These are phyloP conservation scores for Prosopocoilus inquinatus DNA, from an alignment of 2,888 invertebrate genomes.

Conservation along the genomic window DNA sequence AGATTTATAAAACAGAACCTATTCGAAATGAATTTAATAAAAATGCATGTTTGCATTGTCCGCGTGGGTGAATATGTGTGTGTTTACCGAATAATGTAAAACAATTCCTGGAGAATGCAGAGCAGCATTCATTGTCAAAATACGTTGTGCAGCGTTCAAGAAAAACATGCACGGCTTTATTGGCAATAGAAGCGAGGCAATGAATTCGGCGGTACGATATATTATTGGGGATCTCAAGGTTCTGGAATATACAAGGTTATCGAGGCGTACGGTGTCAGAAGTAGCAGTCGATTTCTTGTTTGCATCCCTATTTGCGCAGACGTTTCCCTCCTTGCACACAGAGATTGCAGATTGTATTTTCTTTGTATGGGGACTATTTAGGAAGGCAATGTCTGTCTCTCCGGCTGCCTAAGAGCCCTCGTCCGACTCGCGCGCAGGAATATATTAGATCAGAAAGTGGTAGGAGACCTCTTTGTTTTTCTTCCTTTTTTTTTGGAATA, in stretches of 20 bases:
- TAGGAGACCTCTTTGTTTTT: background rate
- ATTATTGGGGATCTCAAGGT: slow-evolving; percentile 2
- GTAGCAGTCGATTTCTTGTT: background rate
- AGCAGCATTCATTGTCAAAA: background rate
- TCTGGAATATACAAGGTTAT: slow-evolving; percentile 1
- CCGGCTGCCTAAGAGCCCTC: background rate
- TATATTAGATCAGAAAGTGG: background rate
- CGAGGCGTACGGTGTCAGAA: background rate
- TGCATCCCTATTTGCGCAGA: slow-evolving; percentile 1
- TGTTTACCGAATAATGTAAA: too few relatives aligned
- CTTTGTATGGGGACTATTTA: slow-evolving; percentile 3
- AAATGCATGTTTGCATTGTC: too few relatives aligned
- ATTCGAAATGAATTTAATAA: too few relatives aligned
- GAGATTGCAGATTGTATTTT: background rate
- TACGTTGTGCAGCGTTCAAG: background rate
- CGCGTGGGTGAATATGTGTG: too few relatives aligned
- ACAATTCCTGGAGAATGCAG: background rate
- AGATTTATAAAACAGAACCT: too few relatives aligned
- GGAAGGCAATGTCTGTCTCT: slow-evolving; percentile 1
- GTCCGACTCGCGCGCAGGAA: background rate
- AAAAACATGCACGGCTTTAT: background rate
- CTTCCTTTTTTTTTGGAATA: too few relatives aligned
- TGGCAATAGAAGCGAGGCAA: background rate
- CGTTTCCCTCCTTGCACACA: background rate
- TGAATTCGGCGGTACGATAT: slow-evolving; percentile 1